Evolutionary conservation across 2,797 vertebrate species (phyloP), one percentile per base, ranked within the genome.

Genomic region (Periparus ater): DNA sequence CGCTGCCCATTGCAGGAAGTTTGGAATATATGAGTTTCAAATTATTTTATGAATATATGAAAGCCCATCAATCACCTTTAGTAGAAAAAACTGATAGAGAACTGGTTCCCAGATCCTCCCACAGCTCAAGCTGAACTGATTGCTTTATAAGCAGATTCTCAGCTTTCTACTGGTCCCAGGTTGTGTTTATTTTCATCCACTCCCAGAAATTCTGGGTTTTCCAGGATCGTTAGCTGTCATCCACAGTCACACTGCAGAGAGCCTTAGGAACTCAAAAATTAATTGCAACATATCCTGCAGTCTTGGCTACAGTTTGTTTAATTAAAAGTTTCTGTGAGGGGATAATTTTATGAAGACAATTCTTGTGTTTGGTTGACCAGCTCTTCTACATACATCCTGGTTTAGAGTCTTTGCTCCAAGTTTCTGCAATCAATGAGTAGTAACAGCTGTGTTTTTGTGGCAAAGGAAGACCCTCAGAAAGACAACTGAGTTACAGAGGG

Each of bases 351-450:
- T 44, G 42, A 80, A 61, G 76, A 25, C 25, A 80, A 7, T 19
- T 10, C 2, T 15, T 54, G 30, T 10, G 25, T 63, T 80, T 51
- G 55, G 18, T 54, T 91, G 90, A 68, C 44, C 66, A 70, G 23
- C 8, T 81, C 58, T 68, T 76, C 63, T 86, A 53, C 83, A 30
- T 62, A 72, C 70, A 72, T 95, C 93, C 95, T 94, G 79, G 30
- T 29, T 92, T 57, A 76, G 42, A 38, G 30, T 14, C 70, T 88
- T 74, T 70, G 51, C 74, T 87, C 80, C 76, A 65, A 29, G 61
- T 58, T 93, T 94, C 77, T 93, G 91, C 58, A 65, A 18, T 0
- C 1, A 3, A 86, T 94, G 95, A 96, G 83, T 95, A 91, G 88
- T 48, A 86, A 61, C 76, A 86, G 44, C 82, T 88, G 58, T 61